Conservation (phyloP, 1,140 invertebrate genomes). For the Drosophila miranda region DNA sequence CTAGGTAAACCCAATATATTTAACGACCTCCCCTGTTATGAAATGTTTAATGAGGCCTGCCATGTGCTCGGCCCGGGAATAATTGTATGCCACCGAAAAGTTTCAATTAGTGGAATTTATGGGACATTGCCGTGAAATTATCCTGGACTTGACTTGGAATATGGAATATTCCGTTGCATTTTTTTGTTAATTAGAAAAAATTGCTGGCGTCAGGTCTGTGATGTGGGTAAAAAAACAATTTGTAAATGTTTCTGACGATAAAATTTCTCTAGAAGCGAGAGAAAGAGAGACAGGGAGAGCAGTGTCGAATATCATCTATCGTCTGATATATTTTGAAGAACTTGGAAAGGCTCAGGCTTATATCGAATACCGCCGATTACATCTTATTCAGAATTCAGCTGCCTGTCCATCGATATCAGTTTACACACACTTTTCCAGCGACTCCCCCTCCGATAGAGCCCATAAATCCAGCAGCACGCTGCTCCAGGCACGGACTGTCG, state of each 20-base stretch:
- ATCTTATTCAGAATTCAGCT: background rate
- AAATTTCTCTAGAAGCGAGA: background rate
- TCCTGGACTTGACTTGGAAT: slow-evolving; percentile 16
- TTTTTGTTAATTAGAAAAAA: slow-evolving; percentile 61
- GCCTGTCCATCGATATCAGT: slow-evolving; percentile 15
- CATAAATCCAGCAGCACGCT: slow-evolving; percentile 56
- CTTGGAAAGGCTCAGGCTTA: too few species aligned
- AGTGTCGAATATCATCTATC: too few species aligned
- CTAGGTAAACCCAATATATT: slow-evolving; percentile 54
- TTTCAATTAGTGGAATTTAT: slow-evolving; percentile 75
- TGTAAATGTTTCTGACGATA: slow-evolving; percentile 18
- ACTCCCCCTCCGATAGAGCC: slow-evolving; percentile 3
- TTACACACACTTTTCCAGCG: slow-evolving; percentile 17
- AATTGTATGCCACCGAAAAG: slow-evolving; percentile 56
- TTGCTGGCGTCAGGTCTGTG: slow-evolving; percentile 28
- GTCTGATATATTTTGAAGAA: too few species aligned
- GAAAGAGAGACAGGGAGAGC: too few species aligned
- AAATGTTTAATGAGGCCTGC: slow-evolving; percentile 67
- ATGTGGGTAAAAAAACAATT: slow-evolving; percentile 32
- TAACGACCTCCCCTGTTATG: slow-evolving; percentile 54
- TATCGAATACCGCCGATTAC: slow-evolving; percentile 19
- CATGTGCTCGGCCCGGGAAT: slow-evolving; percentile 37
- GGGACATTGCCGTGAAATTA: slow-evolving; percentile 38
- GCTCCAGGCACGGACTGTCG: slow-evolving; percentile 22
- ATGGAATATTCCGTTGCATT: slow-evolving; percentile 5